Evolutionary conservation across 2,888 invertebrate genomes (phyloP).

Genomic region (Drosophila stalkeri): DNA sequence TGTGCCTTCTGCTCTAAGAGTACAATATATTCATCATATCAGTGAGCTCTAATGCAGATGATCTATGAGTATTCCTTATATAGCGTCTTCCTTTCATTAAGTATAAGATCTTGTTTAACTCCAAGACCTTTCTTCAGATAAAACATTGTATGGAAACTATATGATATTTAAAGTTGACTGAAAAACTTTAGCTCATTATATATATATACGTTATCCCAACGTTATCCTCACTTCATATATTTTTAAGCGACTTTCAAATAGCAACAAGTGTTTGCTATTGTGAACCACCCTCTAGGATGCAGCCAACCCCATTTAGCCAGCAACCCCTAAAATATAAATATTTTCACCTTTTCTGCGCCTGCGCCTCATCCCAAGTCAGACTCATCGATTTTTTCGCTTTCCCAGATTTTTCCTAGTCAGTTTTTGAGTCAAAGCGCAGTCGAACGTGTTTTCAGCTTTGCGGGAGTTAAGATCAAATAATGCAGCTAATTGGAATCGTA

Average conservation of each 20-base stretch:
- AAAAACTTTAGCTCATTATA: not conserved
- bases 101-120: not conserved
- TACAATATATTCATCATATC: no score
- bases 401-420: conserved; percentile 27
- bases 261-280: not conserved
- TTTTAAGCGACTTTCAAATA: not conserved
- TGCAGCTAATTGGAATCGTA: conserved; percentile 68
- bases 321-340: conserved; percentile 29
- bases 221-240: no score
- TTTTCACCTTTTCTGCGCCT: conserved; percentile 20
- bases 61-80: not conserved
- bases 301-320: not conserved
- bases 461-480: conserved; percentile 45
- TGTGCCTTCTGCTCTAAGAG: no score
- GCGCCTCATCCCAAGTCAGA: conserved; percentile 18
- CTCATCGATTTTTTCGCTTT: conserved; percentile 46
- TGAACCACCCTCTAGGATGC: conserved; percentile 1
- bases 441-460: conserved; percentile 20
- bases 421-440: conserved; percentile 24
- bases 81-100: not conserved
- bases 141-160: not conserved
- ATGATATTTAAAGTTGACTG: not conserved
- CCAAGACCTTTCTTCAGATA: not conserved
- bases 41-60: no score
- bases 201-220: no score